Conservation (phyloP, 1,140 invertebrate species). For the Pseudomyrmex dendroicus region DNA sequence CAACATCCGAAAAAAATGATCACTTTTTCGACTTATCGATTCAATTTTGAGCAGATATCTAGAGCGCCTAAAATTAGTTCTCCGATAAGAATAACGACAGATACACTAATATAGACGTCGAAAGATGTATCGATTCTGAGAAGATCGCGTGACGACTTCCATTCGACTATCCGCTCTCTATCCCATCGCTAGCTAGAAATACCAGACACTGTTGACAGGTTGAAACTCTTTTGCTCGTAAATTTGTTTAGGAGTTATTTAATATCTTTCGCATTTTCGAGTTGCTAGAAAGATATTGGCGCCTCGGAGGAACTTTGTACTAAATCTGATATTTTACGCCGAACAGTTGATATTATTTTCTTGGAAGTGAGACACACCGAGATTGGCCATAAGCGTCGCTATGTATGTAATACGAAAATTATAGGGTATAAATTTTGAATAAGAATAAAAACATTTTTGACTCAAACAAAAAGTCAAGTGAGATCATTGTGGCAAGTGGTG, state of each 20-base stretch:
- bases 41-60: not conserved
- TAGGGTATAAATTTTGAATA: not conserved
- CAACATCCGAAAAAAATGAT: not conserved
- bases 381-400: not conserved
- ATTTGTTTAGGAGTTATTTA: constrained; percentile 45
- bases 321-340: constrained; percentile 7
- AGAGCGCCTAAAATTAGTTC: constrained; percentile 8
- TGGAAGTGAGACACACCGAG: not conserved
- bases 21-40: not conserved
- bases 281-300: constrained; percentile 41
- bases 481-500: too few relatives aligned
- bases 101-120: constrained; percentile 39
- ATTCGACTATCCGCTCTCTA: constrained; percentile 6
- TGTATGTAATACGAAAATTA: not conserved
- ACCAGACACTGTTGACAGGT: constrained; percentile 36
- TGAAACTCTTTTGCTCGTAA: constrained; percentile 46
- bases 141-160: constrained; percentile 50
- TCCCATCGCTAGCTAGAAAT: constrained; percentile 10
- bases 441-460: too few relatives aligned
- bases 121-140: constrained; percentile 44
- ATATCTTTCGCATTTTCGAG: constrained; percentile 12
- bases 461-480: too few relatives aligned
- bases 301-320: constrained; percentile 18
- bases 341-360: constrained; percentile 39
- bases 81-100: constrained; percentile 2